Percentiles rank a stretch among this genome's conserved stretches.
Conservation (phyloP, 2,113 vertebrate genomes). For the Ailurus styani region DNA sequence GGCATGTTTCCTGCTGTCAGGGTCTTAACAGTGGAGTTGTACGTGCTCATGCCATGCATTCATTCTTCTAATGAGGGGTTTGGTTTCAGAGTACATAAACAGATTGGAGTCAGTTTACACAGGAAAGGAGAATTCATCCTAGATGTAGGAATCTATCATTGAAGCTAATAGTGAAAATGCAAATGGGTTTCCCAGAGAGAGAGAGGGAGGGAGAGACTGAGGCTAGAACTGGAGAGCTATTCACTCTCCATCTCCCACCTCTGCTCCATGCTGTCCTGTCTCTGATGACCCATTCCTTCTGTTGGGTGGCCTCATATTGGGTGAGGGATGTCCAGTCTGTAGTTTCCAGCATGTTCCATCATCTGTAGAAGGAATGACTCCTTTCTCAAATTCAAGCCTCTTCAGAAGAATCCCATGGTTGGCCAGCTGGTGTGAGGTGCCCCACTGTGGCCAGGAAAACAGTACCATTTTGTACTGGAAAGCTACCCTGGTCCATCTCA, state of each 20-base stretch:
- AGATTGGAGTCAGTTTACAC: not conserved
- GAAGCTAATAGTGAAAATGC: not conserved
- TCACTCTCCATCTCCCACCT: not conserved
- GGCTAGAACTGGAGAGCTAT: not conserved
- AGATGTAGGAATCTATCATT: not conserved
- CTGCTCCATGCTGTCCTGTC: not conserved
- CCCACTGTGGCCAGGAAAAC: not conserved
- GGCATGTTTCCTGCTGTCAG: not conserved
- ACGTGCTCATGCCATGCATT: not conserved
- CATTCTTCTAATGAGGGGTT: not conserved
- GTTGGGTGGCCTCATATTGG: not conserved
- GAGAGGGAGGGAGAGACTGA: not conserved
- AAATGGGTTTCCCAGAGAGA: not conserved
- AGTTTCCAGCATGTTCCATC: not conserved
- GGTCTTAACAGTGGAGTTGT: not conserved
- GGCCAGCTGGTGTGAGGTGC: not conserved
- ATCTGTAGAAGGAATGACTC: not conserved
- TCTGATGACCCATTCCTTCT: not conserved
- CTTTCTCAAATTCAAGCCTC: not conserved
- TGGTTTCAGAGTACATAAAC: not conserved
- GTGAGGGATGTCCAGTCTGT: fast-evolving
- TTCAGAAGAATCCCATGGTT: not conserved
- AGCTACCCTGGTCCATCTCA: not conserved
- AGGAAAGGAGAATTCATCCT: not conserved
- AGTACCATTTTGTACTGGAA: not conserved